These are phyloP conservation scores for Drosophila glabriapex DNA, from an alignment of 2,888 invertebrate genomes.

Conservation along the genomic window DNA sequence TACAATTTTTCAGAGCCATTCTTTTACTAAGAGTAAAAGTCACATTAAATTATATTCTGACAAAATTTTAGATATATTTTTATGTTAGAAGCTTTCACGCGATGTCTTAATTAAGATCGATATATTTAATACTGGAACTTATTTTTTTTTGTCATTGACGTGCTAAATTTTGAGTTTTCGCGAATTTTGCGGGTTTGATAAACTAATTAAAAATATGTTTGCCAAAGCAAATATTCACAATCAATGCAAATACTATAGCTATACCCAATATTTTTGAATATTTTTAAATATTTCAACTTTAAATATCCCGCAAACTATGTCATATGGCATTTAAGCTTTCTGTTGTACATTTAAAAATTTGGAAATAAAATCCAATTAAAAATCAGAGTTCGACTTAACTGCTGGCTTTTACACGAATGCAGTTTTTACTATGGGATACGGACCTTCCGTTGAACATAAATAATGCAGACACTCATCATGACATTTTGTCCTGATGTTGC, in stretches of 20 bases:
- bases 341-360: background rate
- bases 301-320: background rate
- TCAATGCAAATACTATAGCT: background rate
- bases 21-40: background rate
- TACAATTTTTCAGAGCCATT: background rate
- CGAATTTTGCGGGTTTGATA: fast-evolving
- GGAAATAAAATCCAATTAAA: slow-evolving; percentile 4
- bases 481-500: slow-evolving; percentile 42
- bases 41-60: background rate
- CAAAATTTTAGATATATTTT: background rate
- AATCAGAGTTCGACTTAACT: slow-evolving; percentile 9
- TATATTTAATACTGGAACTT: background rate
- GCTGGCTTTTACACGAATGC: background rate
- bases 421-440: slow-evolving; percentile 21
- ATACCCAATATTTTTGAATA: background rate
- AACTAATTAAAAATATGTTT: background rate
- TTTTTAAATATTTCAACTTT: background rate
- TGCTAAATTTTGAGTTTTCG: background rate
- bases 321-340: background rate
- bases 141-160: background rate
- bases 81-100: background rate
- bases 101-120: background rate
- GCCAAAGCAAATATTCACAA: background rate
- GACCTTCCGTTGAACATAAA: slow-evolving; percentile 54
- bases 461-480: slow-evolving; percentile 63